These are phyloP conservation scores for Leucophenga varia DNA, from an alignment of 1,140 invertebrate genomes.

Conservation along the genomic window DNA sequence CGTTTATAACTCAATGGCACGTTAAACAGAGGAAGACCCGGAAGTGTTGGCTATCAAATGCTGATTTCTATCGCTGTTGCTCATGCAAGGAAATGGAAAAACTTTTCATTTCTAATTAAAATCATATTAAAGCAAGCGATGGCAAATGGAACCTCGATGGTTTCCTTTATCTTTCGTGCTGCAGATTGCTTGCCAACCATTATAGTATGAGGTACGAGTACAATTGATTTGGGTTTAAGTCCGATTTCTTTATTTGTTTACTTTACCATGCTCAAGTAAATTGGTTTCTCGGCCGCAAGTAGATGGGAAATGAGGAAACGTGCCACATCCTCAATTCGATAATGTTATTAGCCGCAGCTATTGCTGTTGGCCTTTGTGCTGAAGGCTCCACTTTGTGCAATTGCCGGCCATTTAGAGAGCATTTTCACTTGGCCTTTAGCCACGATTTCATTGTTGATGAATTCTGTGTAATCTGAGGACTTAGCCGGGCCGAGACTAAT, in stretches of 20 bases:
- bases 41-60: too few species aligned
- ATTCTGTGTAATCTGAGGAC: slow-evolving; percentile 19
- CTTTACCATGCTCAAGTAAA: slow-evolving; percentile 28
- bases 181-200: neutral
- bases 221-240: slow-evolving; percentile 42
- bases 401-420: slow-evolving; percentile 20
- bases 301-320: neutral
- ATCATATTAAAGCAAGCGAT: slow-evolving; percentile 32
- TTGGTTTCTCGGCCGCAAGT: slow-evolving; percentile 29
- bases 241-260: slow-evolving; percentile 27
- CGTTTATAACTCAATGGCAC: too few species aligned
- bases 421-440: slow-evolving; percentile 37
- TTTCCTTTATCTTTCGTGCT: slow-evolving; percentile 12
- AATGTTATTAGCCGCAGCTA: slow-evolving; percentile 46
- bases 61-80: too few species aligned
- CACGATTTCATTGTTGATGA: slow-evolving; percentile 44
- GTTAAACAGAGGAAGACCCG: too few species aligned
- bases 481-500: slow-evolving; percentile 15
- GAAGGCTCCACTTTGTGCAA: slow-evolving; percentile 12
- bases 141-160: slow-evolving; percentile 28
- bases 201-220: slow-evolving; percentile 10
- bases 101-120: slow-evolving; percentile 38
- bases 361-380: slow-evolving; percentile 33
- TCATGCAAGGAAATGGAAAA: too few species aligned
- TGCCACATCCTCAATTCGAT: slow-evolving; percentile 36